Conservation (phyloP, 2,113 vertebrate genomes). For the Neolamprologus falcicula region DNA sequence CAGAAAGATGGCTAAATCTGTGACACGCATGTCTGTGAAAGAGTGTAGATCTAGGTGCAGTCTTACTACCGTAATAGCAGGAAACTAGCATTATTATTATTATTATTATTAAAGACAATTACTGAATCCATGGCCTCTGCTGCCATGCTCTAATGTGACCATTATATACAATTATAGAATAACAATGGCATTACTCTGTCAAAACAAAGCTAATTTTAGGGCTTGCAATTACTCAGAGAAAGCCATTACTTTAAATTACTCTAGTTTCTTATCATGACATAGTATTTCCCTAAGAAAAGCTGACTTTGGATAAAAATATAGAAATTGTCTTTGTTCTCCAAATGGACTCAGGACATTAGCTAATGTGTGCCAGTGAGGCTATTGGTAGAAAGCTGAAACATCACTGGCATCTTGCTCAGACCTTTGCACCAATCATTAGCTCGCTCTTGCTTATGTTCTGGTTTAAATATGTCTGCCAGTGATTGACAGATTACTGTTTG, state of each 20-base stretch:
- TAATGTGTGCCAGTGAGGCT: not conserved
- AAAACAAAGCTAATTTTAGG: slow-evolving; percentile 38
- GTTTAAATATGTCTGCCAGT: slow-evolving; percentile 39
- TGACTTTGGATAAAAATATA: not conserved
- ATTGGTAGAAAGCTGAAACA: not conserved
- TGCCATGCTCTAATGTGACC: slow-evolving; percentile 30
- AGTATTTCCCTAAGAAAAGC: not conserved
- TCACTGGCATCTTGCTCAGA: not conserved
- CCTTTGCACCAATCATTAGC: slow-evolving; percentile 19
- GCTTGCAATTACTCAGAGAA: slow-evolving; percentile 15
- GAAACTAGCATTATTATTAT: slow-evolving; percentile 48
- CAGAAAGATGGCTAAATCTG: not conserved
- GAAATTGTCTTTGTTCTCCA: slow-evolving; percentile 2
- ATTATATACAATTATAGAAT: slow-evolving; percentile 57
- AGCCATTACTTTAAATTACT: slow-evolving; percentile 20
- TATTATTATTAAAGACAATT: slow-evolving; percentile 50
- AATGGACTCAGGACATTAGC: not conserved
- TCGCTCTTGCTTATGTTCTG: slow-evolving; percentile 4
- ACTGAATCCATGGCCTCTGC: slow-evolving; percentile 18
- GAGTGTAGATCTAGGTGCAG: not conserved
- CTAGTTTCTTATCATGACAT: slow-evolving; percentile 10
- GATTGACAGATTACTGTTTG: slow-evolving; percentile 63
- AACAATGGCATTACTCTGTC: slow-evolving; percentile 30
- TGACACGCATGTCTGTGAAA: not conserved
- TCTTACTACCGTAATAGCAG: slow-evolving; percentile 54